Evolutionary conservation across 2,888 invertebrate genomes (phyloP).

Genomic region (Willowsia nigromaculata): DNA sequence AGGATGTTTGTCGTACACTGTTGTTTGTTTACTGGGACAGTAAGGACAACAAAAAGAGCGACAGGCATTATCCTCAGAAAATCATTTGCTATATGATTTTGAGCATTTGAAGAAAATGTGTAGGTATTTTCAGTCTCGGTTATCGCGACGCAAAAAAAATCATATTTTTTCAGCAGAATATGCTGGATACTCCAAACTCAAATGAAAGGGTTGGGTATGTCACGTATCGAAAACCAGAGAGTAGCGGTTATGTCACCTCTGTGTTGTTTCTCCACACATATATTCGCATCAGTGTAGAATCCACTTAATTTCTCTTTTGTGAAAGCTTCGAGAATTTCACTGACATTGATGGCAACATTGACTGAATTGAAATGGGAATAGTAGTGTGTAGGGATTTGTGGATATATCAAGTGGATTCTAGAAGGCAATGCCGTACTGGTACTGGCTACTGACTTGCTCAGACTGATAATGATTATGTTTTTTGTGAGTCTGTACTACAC

Average conservation of each 20-base stretch:
- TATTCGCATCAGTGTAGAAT: not conserved
- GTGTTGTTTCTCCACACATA: not conserved
- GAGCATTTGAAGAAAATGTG: too few species aligned
- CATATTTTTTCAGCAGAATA: not conserved
- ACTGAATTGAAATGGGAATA: not conserved
- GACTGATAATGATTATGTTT: not conserved
- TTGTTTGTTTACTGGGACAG: not conserved
- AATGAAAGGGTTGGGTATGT: not conserved
- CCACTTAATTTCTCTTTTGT: not conserved
- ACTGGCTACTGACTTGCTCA: too few species aligned
- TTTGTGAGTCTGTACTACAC: not conserved
- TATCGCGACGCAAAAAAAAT: not conserved
- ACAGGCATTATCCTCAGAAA: too few species aligned
- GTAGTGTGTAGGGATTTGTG: not conserved
- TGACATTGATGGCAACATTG: conserved; percentile 15
- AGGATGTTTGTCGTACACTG: not conserved
- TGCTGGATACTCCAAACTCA: not conserved
- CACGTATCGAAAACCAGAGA: not conserved
- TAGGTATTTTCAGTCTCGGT: not conserved
- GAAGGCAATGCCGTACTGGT: not conserved
- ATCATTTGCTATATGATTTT: too few species aligned
- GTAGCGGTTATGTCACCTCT: not conserved
- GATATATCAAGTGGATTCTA: not conserved
- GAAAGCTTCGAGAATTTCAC: not conserved
- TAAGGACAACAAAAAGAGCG: not conserved